These are phyloP conservation scores for Deilephila elpenor DNA, from an alignment of 2,888 invertebrate species.

Conservation along the genomic window DNA sequence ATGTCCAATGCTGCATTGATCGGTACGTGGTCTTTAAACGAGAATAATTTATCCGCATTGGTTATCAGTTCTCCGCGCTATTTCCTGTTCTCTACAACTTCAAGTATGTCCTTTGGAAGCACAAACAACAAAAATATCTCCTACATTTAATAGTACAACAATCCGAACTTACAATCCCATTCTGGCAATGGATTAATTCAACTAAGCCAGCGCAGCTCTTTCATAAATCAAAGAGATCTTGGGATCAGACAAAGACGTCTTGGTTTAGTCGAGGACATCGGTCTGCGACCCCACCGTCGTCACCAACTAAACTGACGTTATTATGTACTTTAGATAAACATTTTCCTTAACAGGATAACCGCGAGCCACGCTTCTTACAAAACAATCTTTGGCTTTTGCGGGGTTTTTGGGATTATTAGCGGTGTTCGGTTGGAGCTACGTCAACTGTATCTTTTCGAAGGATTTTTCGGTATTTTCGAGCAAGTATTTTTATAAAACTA, in stretches of 20 bases:
- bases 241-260: conserved; percentile 20
- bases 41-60: too few relatives aligned
- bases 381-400: neutral
- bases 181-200: neutral
- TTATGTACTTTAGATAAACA: conserved; percentile 42
- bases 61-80: too few relatives aligned
- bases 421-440: too few relatives aligned
- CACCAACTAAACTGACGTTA: conserved; percentile 43
- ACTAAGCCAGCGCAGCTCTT: neutral
- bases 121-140: neutral
- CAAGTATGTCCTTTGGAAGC: too few relatives aligned
- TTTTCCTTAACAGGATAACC: conserved; percentile 36
- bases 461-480: too few relatives aligned
- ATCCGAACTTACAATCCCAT: neutral
- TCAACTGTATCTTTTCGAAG: too few relatives aligned
- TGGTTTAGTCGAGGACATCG: conserved; percentile 27
- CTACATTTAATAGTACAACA: neutral
- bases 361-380: neutral
- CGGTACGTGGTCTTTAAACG: too few relatives aligned
- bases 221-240: conserved; percentile 22
- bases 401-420: neutral
- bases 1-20: too few relatives aligned
- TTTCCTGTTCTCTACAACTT: too few relatives aligned
- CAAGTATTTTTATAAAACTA: too few relatives aligned
- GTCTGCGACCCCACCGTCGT: conserved; percentile 47